phyloP scores from a whole-genome alignment of 2,113 vertebrate genomes.

The Hassar affinis region DNA sequence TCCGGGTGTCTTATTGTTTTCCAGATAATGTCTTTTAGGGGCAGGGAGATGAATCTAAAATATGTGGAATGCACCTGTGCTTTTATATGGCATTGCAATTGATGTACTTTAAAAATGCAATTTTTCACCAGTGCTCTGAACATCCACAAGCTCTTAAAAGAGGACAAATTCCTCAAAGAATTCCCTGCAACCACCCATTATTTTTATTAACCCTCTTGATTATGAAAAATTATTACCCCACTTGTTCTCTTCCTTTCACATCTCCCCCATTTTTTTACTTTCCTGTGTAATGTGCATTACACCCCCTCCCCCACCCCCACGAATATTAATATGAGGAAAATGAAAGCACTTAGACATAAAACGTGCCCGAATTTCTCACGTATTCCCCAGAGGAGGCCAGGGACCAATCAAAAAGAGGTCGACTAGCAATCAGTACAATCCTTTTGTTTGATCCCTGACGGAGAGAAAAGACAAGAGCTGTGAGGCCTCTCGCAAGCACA shows the following conservation, averaged over 20 bases:
- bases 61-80: not conserved
- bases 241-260: not conserved
- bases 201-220: not conserved
- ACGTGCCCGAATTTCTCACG: constrained; percentile 17
- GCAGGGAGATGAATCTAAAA: not conserved
- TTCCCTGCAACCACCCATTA: not conserved
- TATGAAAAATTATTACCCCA: not conserved
- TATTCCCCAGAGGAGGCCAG: constrained; percentile 56
- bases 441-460: constrained; percentile 58
- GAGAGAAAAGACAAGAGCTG: constrained; percentile 22
- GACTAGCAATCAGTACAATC: constrained; percentile 68
- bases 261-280: not conserved
- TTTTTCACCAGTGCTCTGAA: not conserved
- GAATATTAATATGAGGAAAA: constrained; percentile 67
- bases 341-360: constrained; percentile 59
- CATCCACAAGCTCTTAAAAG: not conserved
- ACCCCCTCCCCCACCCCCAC: not conserved
- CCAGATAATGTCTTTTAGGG: no score
- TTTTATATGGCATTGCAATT: not conserved
- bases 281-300: constrained; percentile 7
- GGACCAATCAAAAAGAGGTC: constrained; percentile 31
- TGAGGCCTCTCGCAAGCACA: not conserved
- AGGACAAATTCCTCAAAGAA: not conserved
- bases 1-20: not conserved
- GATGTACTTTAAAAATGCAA: not conserved